Conservation (phyloP, 2,797 vertebrate genomes). For the Halcyon leucocephala region DNA sequence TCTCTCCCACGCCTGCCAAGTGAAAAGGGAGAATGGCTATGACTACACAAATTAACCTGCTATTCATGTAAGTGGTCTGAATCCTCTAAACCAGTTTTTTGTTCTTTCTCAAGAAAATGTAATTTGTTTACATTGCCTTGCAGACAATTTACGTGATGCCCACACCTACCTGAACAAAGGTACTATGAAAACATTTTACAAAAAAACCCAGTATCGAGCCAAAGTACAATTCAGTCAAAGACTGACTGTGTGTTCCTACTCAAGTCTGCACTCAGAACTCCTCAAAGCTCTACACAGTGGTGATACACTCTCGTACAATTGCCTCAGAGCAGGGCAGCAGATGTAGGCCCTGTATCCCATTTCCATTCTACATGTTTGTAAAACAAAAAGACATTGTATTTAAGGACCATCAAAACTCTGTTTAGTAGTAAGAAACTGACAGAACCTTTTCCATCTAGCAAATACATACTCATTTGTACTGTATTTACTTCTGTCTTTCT, state of each 20-base stretch:
- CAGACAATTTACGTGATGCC: background rate
- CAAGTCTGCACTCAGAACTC: background rate
- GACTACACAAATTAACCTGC: background rate
- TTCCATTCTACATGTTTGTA: accelerated
- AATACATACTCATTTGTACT: background rate
- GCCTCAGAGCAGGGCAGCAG: background rate
- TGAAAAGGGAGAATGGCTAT: background rate
- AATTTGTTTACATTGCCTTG: background rate
- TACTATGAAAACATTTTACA: background rate
- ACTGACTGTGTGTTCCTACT: background rate
- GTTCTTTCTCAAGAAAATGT: background rate
- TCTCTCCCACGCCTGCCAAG: background rate
- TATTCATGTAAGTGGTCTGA: background rate
- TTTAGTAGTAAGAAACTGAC: background rate
- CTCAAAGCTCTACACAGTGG: background rate
- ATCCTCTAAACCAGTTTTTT: background rate
- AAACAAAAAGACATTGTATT: background rate
- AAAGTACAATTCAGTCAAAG: background rate
- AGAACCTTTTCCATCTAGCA: background rate
- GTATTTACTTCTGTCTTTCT: background rate
- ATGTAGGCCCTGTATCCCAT: accelerated
- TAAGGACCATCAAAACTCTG: background rate
- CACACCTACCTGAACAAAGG: background rate
- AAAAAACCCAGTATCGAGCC: background rate
- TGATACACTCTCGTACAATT: background rate